phyloP scores from a whole-genome alignment of 2,797 vertebrate species.

The Tarsius wallacei region DNA sequence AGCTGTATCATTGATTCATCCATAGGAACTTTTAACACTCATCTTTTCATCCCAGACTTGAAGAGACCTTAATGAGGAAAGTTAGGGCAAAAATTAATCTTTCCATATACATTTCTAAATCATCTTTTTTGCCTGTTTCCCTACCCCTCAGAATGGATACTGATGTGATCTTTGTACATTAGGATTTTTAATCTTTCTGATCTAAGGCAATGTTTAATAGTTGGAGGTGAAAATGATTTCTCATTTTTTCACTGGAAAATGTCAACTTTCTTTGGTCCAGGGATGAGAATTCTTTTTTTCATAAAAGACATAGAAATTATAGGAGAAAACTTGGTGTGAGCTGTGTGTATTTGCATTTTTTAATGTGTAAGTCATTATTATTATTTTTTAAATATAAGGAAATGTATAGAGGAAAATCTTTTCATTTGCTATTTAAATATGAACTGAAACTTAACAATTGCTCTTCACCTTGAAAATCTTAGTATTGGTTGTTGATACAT shows the following conservation, averaged over 20 bases:
- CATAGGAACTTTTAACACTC: background rate
- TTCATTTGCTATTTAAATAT: conserved; percentile 6
- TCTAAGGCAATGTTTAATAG: conserved; percentile 25
- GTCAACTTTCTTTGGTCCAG: background rate
- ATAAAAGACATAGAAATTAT: background rate
- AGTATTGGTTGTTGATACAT: background rate
- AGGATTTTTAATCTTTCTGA: background rate
- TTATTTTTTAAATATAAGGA: background rate
- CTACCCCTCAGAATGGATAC: background rate
- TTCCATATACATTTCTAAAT: background rate
- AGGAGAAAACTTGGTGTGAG: background rate
- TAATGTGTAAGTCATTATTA: background rate
- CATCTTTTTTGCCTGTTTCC: background rate
- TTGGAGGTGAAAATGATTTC: background rate
- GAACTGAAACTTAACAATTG: background rate
- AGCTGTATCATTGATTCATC: background rate
- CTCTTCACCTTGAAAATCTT: background rate
- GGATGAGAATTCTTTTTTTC: background rate
- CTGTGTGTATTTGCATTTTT: background rate
- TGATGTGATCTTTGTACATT: background rate
- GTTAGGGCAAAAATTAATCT: background rate
- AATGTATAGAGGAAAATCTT: background rate
- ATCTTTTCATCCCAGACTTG: background rate
- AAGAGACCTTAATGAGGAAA: background rate
- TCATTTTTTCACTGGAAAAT: background rate